Evolutionary conservation across 2,797 vertebrate species (phyloP), one percentile per base, ranked within the genome.

Genomic region (Scyliorhinus canicula): DNA sequence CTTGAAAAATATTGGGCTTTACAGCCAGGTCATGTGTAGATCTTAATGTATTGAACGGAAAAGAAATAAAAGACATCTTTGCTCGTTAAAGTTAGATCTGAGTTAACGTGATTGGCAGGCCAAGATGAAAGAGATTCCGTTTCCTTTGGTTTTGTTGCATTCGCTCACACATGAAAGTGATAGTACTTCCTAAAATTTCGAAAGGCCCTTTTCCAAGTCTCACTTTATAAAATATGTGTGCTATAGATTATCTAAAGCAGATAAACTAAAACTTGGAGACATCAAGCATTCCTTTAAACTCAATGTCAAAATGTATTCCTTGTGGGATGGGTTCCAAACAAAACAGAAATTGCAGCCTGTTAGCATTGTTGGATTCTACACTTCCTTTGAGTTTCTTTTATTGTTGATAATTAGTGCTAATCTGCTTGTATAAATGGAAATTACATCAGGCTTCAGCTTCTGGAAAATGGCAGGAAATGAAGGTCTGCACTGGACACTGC

Each of bases 381-480:
- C 97, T 98, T 98, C 97, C 98, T 97, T 95, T 95, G 96, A 97
- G 96, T 95, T 95, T 96, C 96, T 96, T 65, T 95, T 95, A 95
- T 96, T 95, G 96, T 96, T 97, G 95, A 97, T 97, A 97, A 97
- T 97, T 96, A 96, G 96, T 96, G 95, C 95, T 96, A 95, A 96
- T 97, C 97, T 97, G 96, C 96, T 96, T 97, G 97, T 97, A 98
- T 97, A 97, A 97, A 97, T 97, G 97, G 97, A 97, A 97, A 97
- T 96, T 96, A 97, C 97, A 97, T 97, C 97, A 97, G 95, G 95
- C 95, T 96, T 97, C 97, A 96, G 96, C 93, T 95, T 95, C 96
- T 97, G 96, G 96, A 97, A 97, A 97, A 96, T 97, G 96, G 97
- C 97, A 97, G 97, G 96, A 97, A 97, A 97, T 96, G 95, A 96